Percentiles rank a stretch among this genome's conserved stretches.
phyloP scores from a whole-genome alignment of 2,113 vertebrate genomes.

The Eubucco bourcierii region DNA sequence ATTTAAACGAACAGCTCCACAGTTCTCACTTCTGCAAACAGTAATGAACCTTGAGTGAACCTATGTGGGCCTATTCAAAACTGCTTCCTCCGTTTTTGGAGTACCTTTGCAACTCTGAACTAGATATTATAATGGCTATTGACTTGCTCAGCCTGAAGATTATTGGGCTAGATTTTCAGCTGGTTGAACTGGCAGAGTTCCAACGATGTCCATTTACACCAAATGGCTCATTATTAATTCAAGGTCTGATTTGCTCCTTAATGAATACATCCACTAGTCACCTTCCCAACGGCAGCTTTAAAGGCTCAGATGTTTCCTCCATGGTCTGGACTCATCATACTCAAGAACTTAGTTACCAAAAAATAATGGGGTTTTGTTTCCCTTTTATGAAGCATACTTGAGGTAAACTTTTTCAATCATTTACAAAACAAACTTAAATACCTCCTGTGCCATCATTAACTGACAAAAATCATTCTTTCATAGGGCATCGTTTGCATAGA shows the following conservation, averaged over 20 bases:
- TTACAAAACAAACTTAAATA: slow-evolving; percentile 50
- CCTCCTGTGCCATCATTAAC: slow-evolving; percentile 40
- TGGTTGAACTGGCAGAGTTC: slow-evolving; percentile 44
- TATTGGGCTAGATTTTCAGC: slow-evolving; percentile 59
- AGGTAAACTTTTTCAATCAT: slow-evolving; percentile 23
- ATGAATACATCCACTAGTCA: slow-evolving; percentile 48
- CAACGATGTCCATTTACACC: slow-evolving; percentile 42
- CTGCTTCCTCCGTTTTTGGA: background rate
- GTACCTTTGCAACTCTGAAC: slow-evolving; percentile 29
- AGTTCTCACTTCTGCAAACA: slow-evolving; percentile 21
- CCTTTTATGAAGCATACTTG: background rate
- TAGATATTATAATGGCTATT: slow-evolving; percentile 43
- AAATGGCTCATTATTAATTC: slow-evolving; percentile 65
- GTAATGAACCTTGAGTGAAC: slow-evolving; percentile 41
- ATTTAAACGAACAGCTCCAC: slow-evolving; percentile 24
- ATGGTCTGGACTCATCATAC: background rate
- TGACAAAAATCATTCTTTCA: slow-evolving; percentile 28
- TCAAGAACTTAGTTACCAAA: background rate
- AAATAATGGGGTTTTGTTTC: background rate
- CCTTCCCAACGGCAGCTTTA: slow-evolving; percentile 27
- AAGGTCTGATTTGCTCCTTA: slow-evolving; percentile 58
- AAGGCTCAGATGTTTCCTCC: background rate
- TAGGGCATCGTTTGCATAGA: slow-evolving; percentile 50
- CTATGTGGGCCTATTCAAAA: background rate
- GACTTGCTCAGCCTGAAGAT: slow-evolving; percentile 45